Evolutionary conservation across 2,797 vertebrate genomes (phyloP), one percentile per base, ranked within the genome.

Genomic region (Sebastes taczanowskii): DNA sequence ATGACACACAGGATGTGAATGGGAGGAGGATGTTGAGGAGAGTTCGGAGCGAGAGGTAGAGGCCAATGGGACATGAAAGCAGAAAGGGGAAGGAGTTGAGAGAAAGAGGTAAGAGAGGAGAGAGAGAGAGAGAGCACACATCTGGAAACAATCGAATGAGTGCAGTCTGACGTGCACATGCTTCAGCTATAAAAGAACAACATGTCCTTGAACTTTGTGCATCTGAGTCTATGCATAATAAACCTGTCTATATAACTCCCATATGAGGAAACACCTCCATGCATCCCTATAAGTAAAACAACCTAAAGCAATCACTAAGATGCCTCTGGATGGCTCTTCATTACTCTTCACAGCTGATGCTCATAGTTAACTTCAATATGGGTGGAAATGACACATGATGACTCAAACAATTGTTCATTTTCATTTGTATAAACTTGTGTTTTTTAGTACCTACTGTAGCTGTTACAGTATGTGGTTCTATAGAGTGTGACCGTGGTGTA

Each of bases 71-170:
- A 90, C 90, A 91, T 91, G 89, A 91, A 90, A 89, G 86, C 11
- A 20, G 58, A 74, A 77, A 27, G 64, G 11, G 77, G 42, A 65
- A 76, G 55, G 67, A 35, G 64, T 52, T 52, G 77, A 76, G 74
- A 61, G 59, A 73, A 34, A 65, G 85, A 81, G 70, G 69, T 65
- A 86, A 14, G 35, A 34, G 78, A 72, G 60, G 77, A 55, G 53
- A 55, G n/a, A n/a, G n/a, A n/a, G n/a, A 55, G 71, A 75, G 77
- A 70, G 72, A 71, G 74, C 38, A 35, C 77, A 93, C 95, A 96
- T 96, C 95, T 96, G 95, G 95, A 96, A 95, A 89, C 83, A 86
- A 95, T 96, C 67, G 60, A 74, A 77, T 0, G n/a, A 86, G 85
- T 42, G 80, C 81, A 81, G 90, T 82, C 88, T 83, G 88, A 91